Evolutionary conservation across 92 coral and sea anemone species (phyloP), one percentile per base, ranked within the genome.

Genomic region (Porites evermanni): DNA sequence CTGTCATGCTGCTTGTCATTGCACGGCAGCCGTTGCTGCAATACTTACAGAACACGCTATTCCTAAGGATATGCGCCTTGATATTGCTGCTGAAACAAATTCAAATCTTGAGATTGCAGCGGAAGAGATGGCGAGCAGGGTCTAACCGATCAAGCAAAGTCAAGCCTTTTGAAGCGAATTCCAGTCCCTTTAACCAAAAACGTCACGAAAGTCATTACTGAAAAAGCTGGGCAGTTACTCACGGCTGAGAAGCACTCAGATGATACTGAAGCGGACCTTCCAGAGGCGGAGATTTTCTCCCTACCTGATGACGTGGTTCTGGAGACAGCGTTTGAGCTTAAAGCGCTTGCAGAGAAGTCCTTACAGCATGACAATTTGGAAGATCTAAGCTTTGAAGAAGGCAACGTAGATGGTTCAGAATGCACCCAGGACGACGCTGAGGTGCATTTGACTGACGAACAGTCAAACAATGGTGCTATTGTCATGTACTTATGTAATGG

Each of bases 401-500:
- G 19, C 81, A 16, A 21, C 44, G 52, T 11, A 12, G 66, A 54
- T 59, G n/a, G 44, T 53, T 74, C 32, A 9, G 16, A 1, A 70
- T 13, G 18, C 75, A 13, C 18, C 75, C 47, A 4, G 53, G 19
- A 20, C n/a, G 7, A 38, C 47, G 10, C 21, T 70, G 21, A 17
- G 53, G 14, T 7, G 16, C 13, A 26, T n/a, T 5, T 70, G 53
- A n/a, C 13, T 5, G 8, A 17, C n/a, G 1, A 11, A 70, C 12
- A n/a, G 2, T 70, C 64, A 78, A 59, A 78, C 2, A 17, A 13
- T 64, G 66, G 63, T 17, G 85, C 89, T 0, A 53, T 61, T 8
- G 77, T 89, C 23, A 74, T 60, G 7, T 89, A 89, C 67, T 81
- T 85, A 7, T 85, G 88, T 12, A 32, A 86, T 6, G 92, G 95